phyloP scores from a whole-genome alignment of 1,140 invertebrate genomes.

The Panulirus ornatus region DNA sequence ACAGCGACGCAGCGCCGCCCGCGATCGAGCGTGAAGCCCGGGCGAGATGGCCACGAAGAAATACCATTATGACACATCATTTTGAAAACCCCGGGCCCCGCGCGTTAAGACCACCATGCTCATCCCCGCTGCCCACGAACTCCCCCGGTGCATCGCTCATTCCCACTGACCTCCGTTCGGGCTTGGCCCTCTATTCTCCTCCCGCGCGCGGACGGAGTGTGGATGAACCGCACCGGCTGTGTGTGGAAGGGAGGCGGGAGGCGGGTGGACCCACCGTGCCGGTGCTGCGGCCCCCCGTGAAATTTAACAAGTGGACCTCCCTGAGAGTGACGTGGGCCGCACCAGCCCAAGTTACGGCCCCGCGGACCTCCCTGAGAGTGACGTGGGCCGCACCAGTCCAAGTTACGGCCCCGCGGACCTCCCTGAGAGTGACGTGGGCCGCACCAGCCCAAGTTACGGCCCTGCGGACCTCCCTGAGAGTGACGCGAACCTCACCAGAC shows the following conservation, averaged over 20 bases:
- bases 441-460: constrained; percentile 66
- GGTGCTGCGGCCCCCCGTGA: constrained; percentile 63
- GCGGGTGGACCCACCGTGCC: constrained; percentile 36
- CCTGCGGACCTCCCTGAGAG: neutral
- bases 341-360: constrained; percentile 65
- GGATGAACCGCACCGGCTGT: neutral
- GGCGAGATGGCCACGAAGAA: constrained; percentile 58
- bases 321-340: constrained; percentile 68
- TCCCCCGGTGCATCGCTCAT: constrained; percentile 17
- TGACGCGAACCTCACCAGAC: neutral
- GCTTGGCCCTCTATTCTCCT: neutral
- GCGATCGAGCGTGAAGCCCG: constrained; percentile 20
- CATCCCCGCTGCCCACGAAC: constrained; percentile 36
- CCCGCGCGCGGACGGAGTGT: neutral
- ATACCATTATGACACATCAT: constrained; percentile 71
- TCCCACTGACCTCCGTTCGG: constrained; percentile 40
- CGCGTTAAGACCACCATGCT: constrained; percentile 64
- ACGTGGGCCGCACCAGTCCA: neutral
- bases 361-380: neutral
- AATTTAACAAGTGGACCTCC: constrained; percentile 71
- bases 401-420: too few relatives aligned
- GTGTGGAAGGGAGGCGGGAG: neutral
- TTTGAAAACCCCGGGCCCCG: constrained; percentile 64
- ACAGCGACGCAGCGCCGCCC: constrained; percentile 20
- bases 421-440: constrained; percentile 4